phyloP scores from a whole-genome alignment of 2,797 vertebrate genomes.

The Nannoperca obscura region DNA sequence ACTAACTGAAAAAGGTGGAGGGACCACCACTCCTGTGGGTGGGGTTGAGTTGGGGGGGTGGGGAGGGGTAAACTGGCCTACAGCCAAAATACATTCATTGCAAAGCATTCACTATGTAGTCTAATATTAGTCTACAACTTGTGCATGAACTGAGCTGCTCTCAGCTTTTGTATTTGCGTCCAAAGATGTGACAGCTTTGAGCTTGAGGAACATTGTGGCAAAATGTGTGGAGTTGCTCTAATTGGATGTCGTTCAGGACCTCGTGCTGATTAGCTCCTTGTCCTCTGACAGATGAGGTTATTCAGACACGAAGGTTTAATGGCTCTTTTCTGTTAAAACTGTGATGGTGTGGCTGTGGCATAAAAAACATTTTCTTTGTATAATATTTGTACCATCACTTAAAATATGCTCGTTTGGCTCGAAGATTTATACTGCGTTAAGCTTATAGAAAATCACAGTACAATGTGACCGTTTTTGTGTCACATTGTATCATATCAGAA shows the following conservation, averaged over 20 bases:
- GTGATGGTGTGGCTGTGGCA: background rate
- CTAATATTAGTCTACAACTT: slow-evolving; percentile 29
- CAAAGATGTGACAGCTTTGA: slow-evolving; percentile 2
- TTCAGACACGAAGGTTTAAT: background rate
- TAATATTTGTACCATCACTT: background rate
- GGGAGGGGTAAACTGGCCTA: slow-evolving; percentile 40
- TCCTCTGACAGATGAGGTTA: background rate
- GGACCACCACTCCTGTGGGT: slow-evolving; percentile 51
- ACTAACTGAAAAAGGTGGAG: slow-evolving; percentile 39
- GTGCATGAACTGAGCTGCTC: slow-evolving; percentile 21
- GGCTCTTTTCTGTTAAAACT: background rate
- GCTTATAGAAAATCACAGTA: background rate
- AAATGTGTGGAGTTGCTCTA: background rate
- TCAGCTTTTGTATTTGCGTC: slow-evolving; percentile 18
- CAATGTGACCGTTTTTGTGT: background rate
- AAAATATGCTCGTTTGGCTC: background rate
- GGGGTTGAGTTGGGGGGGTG: no score
- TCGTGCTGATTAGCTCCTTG: background rate
- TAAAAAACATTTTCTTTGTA: background rate
- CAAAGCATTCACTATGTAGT: slow-evolving; percentile 36
- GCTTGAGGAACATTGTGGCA: background rate
- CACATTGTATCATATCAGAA: background rate
- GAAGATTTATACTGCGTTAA: background rate
- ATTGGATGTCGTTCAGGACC: background rate
- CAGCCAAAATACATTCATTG: slow-evolving; percentile 54